Base-by-base conservation (phyloP, 2,113 vertebrate species). In the Melospiza melodia region DNA sequence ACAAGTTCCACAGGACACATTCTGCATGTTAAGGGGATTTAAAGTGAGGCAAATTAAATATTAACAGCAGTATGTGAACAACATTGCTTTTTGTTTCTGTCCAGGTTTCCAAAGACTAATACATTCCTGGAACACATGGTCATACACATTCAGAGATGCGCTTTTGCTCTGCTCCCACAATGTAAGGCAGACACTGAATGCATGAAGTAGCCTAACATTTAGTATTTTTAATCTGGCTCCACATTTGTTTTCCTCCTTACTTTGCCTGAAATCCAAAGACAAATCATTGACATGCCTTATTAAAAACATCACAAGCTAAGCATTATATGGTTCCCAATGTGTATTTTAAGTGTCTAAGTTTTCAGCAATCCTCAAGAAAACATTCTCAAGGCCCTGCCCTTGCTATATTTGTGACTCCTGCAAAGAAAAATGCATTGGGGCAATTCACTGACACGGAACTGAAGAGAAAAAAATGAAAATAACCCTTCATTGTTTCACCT, bases 11-110 rank as follows among this genome's bases (percentile, higher is more conserved):
- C 44, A 85, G 58, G 41, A 65, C 5, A 15, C 44, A 37, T 49
- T 89, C 71, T 76, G 49, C 54, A 65, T 10, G 19, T 24, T 68
- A 57, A 61, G 41, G 41, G 20, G 33, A 61, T 79, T 91, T 90
- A 39, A 85, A 93, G 52, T 41, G 28, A 83, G n/a, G 54, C 17
- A 73, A 90, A 95, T 75, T 79, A 90, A 94, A 84, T 68, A 93
- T 87, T 91, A 87, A 94, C 66, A 91, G 49, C 35, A 94, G 14
- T 67, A 87, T 61, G 63, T 44, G 28, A 87, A 75, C n/a, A 37
- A 61, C 30, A 59, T 2, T 62, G 37, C 28, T 80, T 84, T 80
- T 76, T 16, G 20, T 11, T 79, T 66, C 54, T 9, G 3, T 35
- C 22, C 43, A 62, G 44, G 43, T 51, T 87, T 78, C 68, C 44